Evolutionary conservation across 2,113 vertebrate genomes (phyloP).

Genomic region (Phylloscopus whistleri): DNA sequence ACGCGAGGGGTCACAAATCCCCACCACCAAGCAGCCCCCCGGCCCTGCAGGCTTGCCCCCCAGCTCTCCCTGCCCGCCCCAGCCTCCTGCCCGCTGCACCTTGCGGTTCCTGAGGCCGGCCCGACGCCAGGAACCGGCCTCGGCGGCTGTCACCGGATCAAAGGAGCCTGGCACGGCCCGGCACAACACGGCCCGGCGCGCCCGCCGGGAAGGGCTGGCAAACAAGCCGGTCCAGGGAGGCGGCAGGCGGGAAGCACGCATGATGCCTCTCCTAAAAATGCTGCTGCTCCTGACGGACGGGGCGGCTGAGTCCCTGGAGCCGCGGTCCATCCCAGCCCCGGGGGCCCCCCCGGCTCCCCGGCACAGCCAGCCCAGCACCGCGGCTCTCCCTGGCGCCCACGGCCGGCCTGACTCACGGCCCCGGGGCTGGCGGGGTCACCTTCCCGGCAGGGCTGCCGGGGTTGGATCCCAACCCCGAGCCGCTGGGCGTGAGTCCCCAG

Average conservation of each 20-base stretch:
- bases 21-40: background rate
- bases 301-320: conserved; percentile 9
- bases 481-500: fast-evolving
- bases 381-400: background rate
- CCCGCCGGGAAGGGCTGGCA: conserved; percentile 31
- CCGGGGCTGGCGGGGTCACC: background rate
- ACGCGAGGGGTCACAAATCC: background rate
- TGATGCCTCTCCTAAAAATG: conserved; percentile 58
- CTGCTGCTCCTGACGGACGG: conserved; percentile 32
- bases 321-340: background rate
- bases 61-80: background rate
- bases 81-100: background rate
- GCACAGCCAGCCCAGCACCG: background rate
- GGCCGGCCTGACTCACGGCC: background rate
- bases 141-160: background rate
- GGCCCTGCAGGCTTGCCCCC: background rate
- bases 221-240: background rate
- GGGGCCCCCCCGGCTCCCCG: background rate
- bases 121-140: background rate
- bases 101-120: background rate
- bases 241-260: background rate
- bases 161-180: conserved; percentile 11
- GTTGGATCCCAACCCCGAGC: background rate
- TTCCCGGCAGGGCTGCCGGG: background rate
- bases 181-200: background rate